A percentile compares a stretch with the other conserved stretches of the same genome.
Conservation (phyloP, 2,797 vertebrate genomes). For the Sphenodon punctatus region DNA sequence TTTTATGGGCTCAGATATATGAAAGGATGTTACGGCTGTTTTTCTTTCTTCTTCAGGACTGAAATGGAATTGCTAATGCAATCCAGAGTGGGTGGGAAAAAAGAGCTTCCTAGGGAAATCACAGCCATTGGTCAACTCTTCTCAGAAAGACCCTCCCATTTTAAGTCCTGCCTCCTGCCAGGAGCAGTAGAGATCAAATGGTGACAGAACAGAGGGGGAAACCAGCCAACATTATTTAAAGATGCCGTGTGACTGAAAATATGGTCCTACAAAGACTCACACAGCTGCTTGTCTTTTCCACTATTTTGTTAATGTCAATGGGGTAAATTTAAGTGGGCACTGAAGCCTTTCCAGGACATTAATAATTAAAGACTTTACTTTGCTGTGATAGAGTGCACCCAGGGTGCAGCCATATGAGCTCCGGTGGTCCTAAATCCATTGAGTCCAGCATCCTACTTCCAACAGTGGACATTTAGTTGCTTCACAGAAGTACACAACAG, state of each 20-base stretch:
- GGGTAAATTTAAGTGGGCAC: no score
- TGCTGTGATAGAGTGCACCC: no score
- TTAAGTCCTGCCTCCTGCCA: no score
- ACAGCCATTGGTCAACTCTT: not conserved
- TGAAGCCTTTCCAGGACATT: no score
- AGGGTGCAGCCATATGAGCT: no score
- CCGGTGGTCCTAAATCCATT: no score
- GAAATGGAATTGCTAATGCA: not conserved
- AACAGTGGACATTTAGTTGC: no score
- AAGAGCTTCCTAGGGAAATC: not conserved
- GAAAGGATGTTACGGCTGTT: not conserved
- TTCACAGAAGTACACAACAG: no score
- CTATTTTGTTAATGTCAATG: not conserved
- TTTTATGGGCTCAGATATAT: not conserved
- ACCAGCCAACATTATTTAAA: not conserved
- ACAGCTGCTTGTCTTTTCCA: not conserved
- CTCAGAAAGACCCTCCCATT: not conserved
- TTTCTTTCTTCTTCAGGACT: not conserved
- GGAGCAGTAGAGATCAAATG: no score
- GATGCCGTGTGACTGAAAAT: accelerated
- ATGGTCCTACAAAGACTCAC: not conserved
- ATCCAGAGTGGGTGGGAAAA: not conserved
- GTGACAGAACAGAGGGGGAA: accelerated
- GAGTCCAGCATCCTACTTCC: no score
- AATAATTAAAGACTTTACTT: no score